A percentile compares a stretch with the other conserved stretches of the same genome.
These are phyloP conservation scores for Oryzias javanicus DNA, from an alignment of 2,113 vertebrate genomes.

Conservation along the genomic window DNA sequence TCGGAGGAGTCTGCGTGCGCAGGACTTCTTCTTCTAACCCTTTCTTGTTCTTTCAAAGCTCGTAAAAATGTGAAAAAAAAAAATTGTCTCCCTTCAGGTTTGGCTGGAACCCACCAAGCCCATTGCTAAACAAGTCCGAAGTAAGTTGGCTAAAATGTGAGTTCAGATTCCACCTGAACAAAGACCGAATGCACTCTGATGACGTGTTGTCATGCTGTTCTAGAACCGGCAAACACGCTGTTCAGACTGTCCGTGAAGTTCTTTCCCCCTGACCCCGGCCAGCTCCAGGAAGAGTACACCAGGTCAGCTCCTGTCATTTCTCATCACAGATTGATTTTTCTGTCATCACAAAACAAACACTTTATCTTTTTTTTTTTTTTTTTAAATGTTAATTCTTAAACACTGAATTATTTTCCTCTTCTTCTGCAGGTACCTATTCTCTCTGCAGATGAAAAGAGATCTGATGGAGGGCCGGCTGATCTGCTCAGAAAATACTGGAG, in stretches of 20 bases:
- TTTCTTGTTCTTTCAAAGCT: neutral
- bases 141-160: conserved; percentile 78
- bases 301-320: conserved; percentile 72
- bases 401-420: neutral
- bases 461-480: conserved; percentile 84
- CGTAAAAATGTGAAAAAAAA: neutral
- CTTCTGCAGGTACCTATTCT: conserved; percentile 88
- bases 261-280: conserved; percentile 95
- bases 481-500: conserved; percentile 87
- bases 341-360: no score
- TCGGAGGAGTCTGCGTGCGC: neutral
- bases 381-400: no score
- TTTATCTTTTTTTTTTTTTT: no score
- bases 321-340: no score
- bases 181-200: conserved; percentile 1
- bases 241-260: conserved; percentile 96
- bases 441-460: conserved; percentile 93
- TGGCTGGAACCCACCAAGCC: conserved; percentile 94
- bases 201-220: conserved; percentile 13
- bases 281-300: conserved; percentile 95
- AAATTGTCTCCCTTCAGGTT: conserved; percentile 77
- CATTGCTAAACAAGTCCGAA: conserved; percentile 87
- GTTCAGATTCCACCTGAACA: neutral
- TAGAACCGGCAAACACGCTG: conserved; percentile 87
- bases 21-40: conserved; percentile 9